Percentiles rank a stretch among this genome's conserved stretches.
These are phyloP conservation scores for Vanessa atalanta DNA, from an alignment of 1,140 invertebrate species.

Conservation along the genomic window DNA sequence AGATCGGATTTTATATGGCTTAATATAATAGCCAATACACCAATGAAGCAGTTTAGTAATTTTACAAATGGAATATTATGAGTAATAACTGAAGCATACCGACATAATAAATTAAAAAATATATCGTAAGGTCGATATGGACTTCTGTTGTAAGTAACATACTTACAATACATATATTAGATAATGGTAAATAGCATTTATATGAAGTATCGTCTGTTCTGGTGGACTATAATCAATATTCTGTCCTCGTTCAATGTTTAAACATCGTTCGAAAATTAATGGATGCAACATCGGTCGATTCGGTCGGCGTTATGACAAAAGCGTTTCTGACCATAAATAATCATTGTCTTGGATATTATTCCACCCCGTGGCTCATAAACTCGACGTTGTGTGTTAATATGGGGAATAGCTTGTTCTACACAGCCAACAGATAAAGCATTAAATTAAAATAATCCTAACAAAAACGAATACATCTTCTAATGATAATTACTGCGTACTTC, in stretches of 20 bases:
- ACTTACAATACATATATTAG: not conserved
- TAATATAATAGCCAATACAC: too few relatives aligned
- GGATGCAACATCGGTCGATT: constrained; percentile 49
- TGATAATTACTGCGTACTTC: too few relatives aligned
- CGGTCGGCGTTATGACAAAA: constrained; percentile 65
- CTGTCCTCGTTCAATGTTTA: constrained; percentile 50
- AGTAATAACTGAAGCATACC: not conserved
- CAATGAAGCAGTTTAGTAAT: too few relatives aligned
- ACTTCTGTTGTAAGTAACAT: too few relatives aligned
- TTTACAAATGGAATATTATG: too few relatives aligned
- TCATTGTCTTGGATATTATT: constrained; percentile 71
- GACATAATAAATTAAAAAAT: not conserved
- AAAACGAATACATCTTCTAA: too few relatives aligned
- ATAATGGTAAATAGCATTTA: constrained; percentile 9
- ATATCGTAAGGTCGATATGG: too few relatives aligned
- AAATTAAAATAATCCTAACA: not conserved
- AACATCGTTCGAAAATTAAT: constrained; percentile 60
- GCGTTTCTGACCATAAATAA: constrained; percentile 66
- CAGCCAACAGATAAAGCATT: not conserved
- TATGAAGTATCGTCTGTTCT: constrained; percentile 16
- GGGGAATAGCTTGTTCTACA: constrained; percentile 1
- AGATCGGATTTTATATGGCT: too few relatives aligned
- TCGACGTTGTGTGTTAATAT: constrained; percentile 66
- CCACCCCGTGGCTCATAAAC: constrained; percentile 65
- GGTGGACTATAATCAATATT: constrained; percentile 45